Percentiles rank a stretch among this genome's conserved stretches.
Evolutionary conservation across 2,113 vertebrate species (phyloP).

Genomic region (Ptychochromis oligacanthus): DNA sequence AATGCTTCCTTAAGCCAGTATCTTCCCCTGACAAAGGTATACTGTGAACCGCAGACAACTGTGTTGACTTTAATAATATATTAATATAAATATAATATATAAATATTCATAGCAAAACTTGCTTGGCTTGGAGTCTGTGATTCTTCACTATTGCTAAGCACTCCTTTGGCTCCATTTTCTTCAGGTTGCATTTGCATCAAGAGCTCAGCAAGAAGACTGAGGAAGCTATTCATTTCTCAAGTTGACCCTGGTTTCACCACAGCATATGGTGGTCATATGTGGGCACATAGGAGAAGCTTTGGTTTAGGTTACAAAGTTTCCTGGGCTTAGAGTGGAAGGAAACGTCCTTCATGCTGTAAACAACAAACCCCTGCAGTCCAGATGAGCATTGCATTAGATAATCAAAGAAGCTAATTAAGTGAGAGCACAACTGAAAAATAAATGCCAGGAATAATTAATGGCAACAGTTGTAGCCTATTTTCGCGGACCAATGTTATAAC

Average conservation of each 20-base stretch:
- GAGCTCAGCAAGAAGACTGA: slow-evolving; percentile 28
- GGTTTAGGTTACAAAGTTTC: slow-evolving; percentile 30
- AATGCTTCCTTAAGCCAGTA: too few species aligned
- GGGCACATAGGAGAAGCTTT: slow-evolving; percentile 19
- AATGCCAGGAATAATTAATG: background rate
- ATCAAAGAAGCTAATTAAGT: slow-evolving; percentile 37
- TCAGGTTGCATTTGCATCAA: background rate
- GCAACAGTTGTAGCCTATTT: background rate
- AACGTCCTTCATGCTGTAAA: slow-evolving; percentile 46
- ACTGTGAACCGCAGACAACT: too few species aligned
- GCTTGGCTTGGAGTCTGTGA: background rate
- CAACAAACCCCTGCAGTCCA: slow-evolving; percentile 33
- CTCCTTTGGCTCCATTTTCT: background rate
- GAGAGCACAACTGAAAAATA: background rate
- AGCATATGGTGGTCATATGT: slow-evolving; percentile 42
- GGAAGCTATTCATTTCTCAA: slow-evolving; percentile 51
- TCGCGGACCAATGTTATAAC: background rate
- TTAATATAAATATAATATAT: too few species aligned
- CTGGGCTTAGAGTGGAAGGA: slow-evolving; percentile 10
- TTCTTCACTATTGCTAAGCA: background rate
- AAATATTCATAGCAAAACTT: too few species aligned
- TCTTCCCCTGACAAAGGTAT: too few species aligned
- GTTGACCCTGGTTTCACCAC: slow-evolving; percentile 16
- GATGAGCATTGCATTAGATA: slow-evolving; percentile 16
- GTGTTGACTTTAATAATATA: too few species aligned